Evolutionary conservation across 2,113 vertebrate species (phyloP), one percentile per base, ranked within the genome.

Genomic region (Dendropsophus ebraccatus): DNA sequence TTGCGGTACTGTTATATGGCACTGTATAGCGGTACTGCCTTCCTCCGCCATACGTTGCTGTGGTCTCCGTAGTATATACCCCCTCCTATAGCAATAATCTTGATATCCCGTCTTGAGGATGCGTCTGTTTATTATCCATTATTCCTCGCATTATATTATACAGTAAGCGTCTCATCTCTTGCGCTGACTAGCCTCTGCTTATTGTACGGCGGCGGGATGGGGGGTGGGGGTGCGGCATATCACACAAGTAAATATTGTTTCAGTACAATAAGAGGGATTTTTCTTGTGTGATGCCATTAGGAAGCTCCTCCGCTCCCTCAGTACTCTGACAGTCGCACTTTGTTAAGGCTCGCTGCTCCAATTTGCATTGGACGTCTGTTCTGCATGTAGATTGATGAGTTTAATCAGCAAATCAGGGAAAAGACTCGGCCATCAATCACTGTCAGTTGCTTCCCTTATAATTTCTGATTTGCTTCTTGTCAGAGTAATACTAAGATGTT

Each of bases 381-480:
- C 93, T 95, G 92, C 94, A 98, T 98, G 96, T 96, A 97, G 96
- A 98, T 98, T 97, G 97, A 98, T 98, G 97, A 96, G 95, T 96
- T 97, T 97, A 97, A 98, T 97, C 97, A 97, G 95, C 94, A 69
- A 98, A 98, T 98, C 97, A 98, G 94, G 96, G 95, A 94, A 90
- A 96, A 93, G 93, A 92, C 94, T 95, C 93, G 94, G 92, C 94
- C 95, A 96, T 97, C 96, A 96, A 97, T 98, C 97, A 96, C 92
- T 97, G 96, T 97, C 96, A 95, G 60, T 65, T 72, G 89, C 89
- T 90, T 94, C 94, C 92, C 92, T 92, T 92, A 94, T 94, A 90
- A 92, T 93, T 95, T 94, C 94, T 95, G 94, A 96, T 96, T 96
- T 94, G 94, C 91, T 92, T 56, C 91, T 92, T 93, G 96, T 96